Evolutionary conservation across 2,113 vertebrate genomes (phyloP).

Genomic region (Strix uralensis): DNA sequence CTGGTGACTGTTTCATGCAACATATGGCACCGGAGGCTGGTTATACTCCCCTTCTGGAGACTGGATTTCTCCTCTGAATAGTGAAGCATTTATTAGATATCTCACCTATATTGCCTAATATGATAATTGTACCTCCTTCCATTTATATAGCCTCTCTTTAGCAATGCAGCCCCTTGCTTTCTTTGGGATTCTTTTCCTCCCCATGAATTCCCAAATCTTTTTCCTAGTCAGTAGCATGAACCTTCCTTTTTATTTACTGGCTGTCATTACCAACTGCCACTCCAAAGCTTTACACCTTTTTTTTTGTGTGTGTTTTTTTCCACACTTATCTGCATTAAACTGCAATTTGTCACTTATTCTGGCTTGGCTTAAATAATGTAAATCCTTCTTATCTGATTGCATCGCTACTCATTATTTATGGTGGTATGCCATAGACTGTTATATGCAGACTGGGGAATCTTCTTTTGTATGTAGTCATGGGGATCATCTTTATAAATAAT

Average conservation of each 20-base stretch:
- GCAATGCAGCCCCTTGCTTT: background rate
- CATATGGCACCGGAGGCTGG: background rate
- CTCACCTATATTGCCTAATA: background rate
- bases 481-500: constrained; percentile 63
- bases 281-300: constrained; percentile 7
- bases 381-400: constrained; percentile 47
- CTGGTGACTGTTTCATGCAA: background rate
- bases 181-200: background rate
- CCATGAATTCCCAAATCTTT: background rate
- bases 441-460: constrained; percentile 6
- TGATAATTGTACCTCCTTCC: background rate
- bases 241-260: background rate
- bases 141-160: background rate
- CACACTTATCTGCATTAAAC: constrained; percentile 17
- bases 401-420: constrained; percentile 38
- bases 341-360: constrained; percentile 48
- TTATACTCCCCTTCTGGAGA: background rate
- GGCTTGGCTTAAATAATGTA: constrained; percentile 52
- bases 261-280: constrained; percentile 31
- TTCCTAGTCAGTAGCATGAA: background rate
- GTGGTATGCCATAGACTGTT: background rate
- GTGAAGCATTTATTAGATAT: background rate
- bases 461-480: constrained; percentile 42
- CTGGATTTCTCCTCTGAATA: background rate
- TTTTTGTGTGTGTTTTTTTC: background rate